Base-by-base conservation (phyloP, 2,113 vertebrate genomes). In the Zosterops borbonicus region DNA sequence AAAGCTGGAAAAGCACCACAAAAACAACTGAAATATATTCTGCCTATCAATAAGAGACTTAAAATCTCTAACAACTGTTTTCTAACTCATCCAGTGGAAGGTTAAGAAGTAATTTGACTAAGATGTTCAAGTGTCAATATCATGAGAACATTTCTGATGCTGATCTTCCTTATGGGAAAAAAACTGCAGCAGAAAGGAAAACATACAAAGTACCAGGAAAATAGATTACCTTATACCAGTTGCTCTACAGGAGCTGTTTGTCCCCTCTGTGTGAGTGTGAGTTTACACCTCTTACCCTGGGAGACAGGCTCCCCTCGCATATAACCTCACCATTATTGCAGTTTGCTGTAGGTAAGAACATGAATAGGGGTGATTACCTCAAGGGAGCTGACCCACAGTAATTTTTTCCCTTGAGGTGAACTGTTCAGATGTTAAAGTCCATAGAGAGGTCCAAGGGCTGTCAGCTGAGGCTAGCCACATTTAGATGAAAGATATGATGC, bases 341-440 rank as follows among this genome's bases (percentile, higher is more conserved):
- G 59, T 37, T 73, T 65, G 88, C 68, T 59, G 67, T 55, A 90
- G 75, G 76, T 93, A 59, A 77, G 76, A 81, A 60, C 52, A 59
- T 50, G 75, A 94, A 52, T 35, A 52, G 39, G 11, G 64, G 33
- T 50, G 75, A 95, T 81, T 83, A 56, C 60, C 37, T 81, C 52
- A 67, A 52, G 55, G 52, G n/a, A 81, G 63, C 25, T 89, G 83
- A 89, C 80, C 89, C 4, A 1, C 2, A 5, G 76, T 78, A 67
- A 83, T 91, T 63, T 91, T 90, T 96, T 89, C 71, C 56, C 60
- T 68, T 63, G 44, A 89, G 52, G 89, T 77, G 76, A 92, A 64
- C 24, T 83, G 39, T 67, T 95, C 52, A 78, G 84, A 59, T 67
- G 64, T 67, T 93, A 4, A 93, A 78, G 95, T 90, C 75, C 84